Base-by-base conservation (phyloP, 2,888 invertebrate species). In the Aporophyla nigra region DNA sequence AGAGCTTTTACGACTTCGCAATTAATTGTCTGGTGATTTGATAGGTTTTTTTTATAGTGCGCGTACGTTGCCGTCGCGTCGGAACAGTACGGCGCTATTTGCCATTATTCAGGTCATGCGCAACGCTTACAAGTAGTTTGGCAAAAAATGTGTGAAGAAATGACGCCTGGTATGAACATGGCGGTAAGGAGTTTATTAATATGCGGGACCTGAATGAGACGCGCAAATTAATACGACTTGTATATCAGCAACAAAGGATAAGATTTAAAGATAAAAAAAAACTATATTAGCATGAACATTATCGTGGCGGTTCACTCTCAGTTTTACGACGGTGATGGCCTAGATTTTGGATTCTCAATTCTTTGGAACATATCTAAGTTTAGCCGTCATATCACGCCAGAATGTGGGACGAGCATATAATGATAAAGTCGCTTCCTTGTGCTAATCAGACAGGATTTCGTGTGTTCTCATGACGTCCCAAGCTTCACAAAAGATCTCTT, bases 301-400 rank as follows among this genome's bases (percentile, higher is more conserved):
- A 82, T 79, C 82, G 85, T 74, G 71, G 59, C 71, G 67, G 72
- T 63, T 83, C 75, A 82, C 84, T 86, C 87, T 85, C 78, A 74
- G 82, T 90, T 90, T 89, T 90, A 88, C 84, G 85, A 87, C 80
- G 87, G 14, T 65, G 54, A 87, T 86, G 91, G 70, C 89, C 89
- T 83, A 87, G 85, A 86, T 90, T 83, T 80, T 73, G 51, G 81
- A 71, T 86, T 85, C 84, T 83, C 83, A 80, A 85, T 89, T 90
- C 85, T 88, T 87, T 80, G 76, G 78, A 78, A 87, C 82, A 79
- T 83, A 76, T 77, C 85, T 86, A 88, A 85, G 85, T 88, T 84
- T 90, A 86, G 86, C 83, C 78, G 76, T 80, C 79, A 83, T 82
- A 86, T 84, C 79, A 76, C 53, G 75, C 58, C 59, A 68, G 80